Evolutionary conservation across 2,888 invertebrate genomes (phyloP), one percentile per base, ranked within the genome.

Genomic region (Mystacides longicornis): DNA sequence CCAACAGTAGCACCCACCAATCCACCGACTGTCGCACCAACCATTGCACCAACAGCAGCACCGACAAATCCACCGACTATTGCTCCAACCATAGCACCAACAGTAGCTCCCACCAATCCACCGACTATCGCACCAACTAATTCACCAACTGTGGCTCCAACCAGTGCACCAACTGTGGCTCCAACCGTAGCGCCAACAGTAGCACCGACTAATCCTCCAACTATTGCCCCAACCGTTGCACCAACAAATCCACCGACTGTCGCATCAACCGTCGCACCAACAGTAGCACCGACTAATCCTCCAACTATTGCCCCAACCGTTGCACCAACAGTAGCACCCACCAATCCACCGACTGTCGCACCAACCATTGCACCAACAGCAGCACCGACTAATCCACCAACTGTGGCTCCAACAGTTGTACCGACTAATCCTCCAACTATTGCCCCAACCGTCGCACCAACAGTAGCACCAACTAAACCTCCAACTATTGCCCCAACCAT

Each of bases 11-110:
- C n/a, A n/a, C n/a, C 58, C 2, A 56, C 54, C 16, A 64, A 63
- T 3, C 54, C 54, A 19, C 49, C 49, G 2, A 48, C 54, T 5
- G 16, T 18, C 5, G 61, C 60, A 54, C 63, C 61, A 33, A 72
- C 71, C 50, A 61, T 63, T 22, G 52, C 52, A 54, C 64, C 64
- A 19, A 43, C 52, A 62, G 65, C 50, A 64, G 65, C 42, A 63
- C 66, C 27, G 64, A 71, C 71, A 49, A 62, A 63, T 22, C 65
- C 63, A 23, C 63, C 51, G 7, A 64, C 65, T 22, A 62, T 60
- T 23, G 63, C 53, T 27, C 63, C 54, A 54, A 63, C 52, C 9
- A 61, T 55, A 33, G 52, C 16, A 47, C 64, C 54, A 33, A 4
- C 46, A 19, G 11, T 5, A 5, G 19, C 46, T 9, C 46, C 46